phyloP scores from a whole-genome alignment of 2,888 invertebrate species.

The Microctonus aethiopoides region DNA sequence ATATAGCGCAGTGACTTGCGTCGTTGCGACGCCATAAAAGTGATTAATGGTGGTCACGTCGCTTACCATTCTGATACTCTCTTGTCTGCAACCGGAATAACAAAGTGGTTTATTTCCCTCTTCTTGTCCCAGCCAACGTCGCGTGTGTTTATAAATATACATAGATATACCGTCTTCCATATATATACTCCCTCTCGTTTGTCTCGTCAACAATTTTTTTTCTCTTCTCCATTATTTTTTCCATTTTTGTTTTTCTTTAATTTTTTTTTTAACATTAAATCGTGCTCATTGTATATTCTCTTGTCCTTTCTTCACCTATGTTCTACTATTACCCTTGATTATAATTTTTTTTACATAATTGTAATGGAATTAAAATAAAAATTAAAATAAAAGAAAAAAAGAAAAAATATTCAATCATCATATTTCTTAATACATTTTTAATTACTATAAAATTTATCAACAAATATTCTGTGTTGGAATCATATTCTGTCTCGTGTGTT shows the following conservation, averaged over 20 bases:
- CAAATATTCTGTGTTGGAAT: too few relatives aligned
- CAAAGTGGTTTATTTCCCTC: slow-evolving; percentile 48
- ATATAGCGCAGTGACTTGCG: slow-evolving; percentile 59
- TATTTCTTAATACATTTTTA: background rate
- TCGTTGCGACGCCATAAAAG: slow-evolving; percentile 63
- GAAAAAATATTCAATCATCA: background rate
- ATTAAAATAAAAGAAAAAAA: background rate
- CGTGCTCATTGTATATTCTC: background rate
- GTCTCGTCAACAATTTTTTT: slow-evolving; percentile 12
- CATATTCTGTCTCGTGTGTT: too few relatives aligned
- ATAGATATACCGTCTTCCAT: too few relatives aligned
- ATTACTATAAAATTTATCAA: background rate
- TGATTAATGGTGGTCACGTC: slow-evolving; percentile 64
- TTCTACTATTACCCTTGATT: background rate
- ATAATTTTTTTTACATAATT: background rate
- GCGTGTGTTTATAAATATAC: background rate
- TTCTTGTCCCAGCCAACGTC: slow-evolving; percentile 2
- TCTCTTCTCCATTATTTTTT: too few relatives aligned
- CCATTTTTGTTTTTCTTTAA: too few relatives aligned
- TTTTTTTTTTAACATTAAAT: too few relatives aligned
- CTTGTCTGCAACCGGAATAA: slow-evolving; percentile 58
- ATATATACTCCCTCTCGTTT: background rate
- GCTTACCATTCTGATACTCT: slow-evolving; percentile 64
- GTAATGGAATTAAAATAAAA: background rate
- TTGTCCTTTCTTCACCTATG: background rate